Conservation (phyloP, 2,888 invertebrate genomes). For the Nymphalis polychloros region DNA sequence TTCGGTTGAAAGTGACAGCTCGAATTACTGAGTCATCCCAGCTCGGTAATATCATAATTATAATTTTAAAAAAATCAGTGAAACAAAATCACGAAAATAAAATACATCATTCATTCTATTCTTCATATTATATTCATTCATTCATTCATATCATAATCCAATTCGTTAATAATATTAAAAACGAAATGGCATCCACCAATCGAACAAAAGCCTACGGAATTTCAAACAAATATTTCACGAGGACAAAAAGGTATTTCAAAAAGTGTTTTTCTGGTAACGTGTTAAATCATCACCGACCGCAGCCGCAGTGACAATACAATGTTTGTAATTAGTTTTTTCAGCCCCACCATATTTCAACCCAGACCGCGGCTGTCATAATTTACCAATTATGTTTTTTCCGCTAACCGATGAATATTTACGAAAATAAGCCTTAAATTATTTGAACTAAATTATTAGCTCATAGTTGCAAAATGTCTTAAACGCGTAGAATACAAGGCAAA, state of each 20-base stretch:
- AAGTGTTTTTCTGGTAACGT: constrained; percentile 7
- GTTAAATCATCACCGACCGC: constrained; percentile 32
- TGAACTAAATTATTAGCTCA: background rate
- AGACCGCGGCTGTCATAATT: constrained; percentile 39
- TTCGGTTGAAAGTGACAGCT: too few relatives aligned
- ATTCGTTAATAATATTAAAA: too few relatives aligned
- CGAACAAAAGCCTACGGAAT: constrained; percentile 1
- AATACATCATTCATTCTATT: too few relatives aligned
- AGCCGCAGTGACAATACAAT: constrained; percentile 56
- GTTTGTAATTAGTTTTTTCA: constrained; percentile 68
- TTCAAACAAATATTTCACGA: constrained; percentile 1
- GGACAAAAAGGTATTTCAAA: constrained; percentile 2
- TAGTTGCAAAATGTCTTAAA: too few relatives aligned
- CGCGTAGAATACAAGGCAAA: too few relatives aligned
- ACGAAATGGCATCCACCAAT: background rate
- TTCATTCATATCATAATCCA: too few relatives aligned
- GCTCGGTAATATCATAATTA: too few relatives aligned
- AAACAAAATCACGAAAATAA: too few relatives aligned
- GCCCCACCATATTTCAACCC: constrained; percentile 62
- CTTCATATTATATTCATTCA: too few relatives aligned
- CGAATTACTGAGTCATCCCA: too few relatives aligned
- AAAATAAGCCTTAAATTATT: background rate
- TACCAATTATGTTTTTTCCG: constrained; percentile 32
- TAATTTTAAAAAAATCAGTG: too few relatives aligned
- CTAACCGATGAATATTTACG: constrained; percentile 10